Evolutionary conservation across 2,113 vertebrate species (phyloP), one percentile per base, ranked within the genome.

Genomic region (Verasper variegatus): DNA sequence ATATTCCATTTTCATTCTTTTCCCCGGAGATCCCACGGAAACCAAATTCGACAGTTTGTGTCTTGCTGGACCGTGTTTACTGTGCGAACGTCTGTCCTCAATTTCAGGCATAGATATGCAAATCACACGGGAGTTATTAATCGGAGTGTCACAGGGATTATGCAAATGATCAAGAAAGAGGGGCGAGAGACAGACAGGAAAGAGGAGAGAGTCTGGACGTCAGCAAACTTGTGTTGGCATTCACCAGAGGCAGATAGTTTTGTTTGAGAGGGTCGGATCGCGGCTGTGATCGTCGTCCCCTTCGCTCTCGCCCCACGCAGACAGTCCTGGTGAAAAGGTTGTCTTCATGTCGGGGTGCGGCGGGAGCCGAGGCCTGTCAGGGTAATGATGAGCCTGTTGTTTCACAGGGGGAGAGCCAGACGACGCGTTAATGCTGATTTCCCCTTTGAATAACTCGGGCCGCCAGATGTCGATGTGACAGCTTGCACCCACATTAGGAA

Each of bases 111-210:
- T 68, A 90, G 83, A 92, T 92, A 92, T 92, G 89, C 89, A 93
- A 91, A 93, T 92, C 56, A 63, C 73, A 59, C 65, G 26, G 63
- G 72, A 92, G 87, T 93, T 93, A 92, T 90, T 92, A 92, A 92
- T 93, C 90, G 65, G 68, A 79, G 88, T 87, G 86, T 93, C 89
- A 86, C 80, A 86, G 84, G 86, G 91, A 93, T 93, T 93, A 93
- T 92, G 91, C 89, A 92, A 93, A 93, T 91, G 67, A 77, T n/a
- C 26, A 76, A 85, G 68, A 82, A 72, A 83, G 75, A 81, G 59
- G n/a, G 35, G 60, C 12, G 51, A 86, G 80, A 65, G 57, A 82
- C 35, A 57, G 76, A 66, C 65, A 54, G 76, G 0, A 63, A 57
- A 66, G 24, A 26, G 24, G 17, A 20, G 64, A 76, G 75, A 81